Base-by-base conservation (phyloP, 1,140 invertebrate species). In the Penaeus chinensis region DNA sequence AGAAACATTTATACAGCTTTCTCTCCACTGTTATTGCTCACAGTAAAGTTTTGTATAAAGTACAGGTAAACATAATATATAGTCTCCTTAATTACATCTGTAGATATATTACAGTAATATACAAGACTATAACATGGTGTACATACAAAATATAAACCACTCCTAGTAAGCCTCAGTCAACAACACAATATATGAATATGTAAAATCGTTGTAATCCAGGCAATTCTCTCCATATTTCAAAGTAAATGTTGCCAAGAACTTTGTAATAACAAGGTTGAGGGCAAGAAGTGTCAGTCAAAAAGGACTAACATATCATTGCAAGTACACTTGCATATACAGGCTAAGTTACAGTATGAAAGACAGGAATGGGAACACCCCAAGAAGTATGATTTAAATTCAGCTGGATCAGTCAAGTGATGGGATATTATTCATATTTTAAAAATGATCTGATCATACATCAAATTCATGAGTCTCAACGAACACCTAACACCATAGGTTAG, bases 21-120 rank as follows among this genome's bases (percentile, higher is more conserved):
- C 85, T 87, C 85, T 87, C 85, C 85, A 76, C 80, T 87, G 85
- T 87, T 87, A 87, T 87, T 87, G 85, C 85, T 87, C 85, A 87
- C 79, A 87, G 85, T 77, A 85, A 62, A 76, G 76, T 87, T 82
- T 87, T 80, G 85, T 87, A 87, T 82, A 87, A 87, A 87, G 85
- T 87, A 87, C 80, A 87, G 60, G 20, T 77, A 87, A 47, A 87
- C 71, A 80, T 65, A 87, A 87, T 82, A 87, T 82, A 87, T 82
- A 74, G 32, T 80, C 85, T 74, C 80, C 80, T 77, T 87, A 87
- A 87, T 87, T 82, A 87, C 79, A 87, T 63, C 80, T 87, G 66
- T 77, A 63, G 60, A 82, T 87, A 87, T 87, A 82, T 87, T 87
- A 87, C 85, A 87, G 69, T 87, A 87, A 82, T 76, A 82, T 87